Percentiles rank a stretch among this genome's conserved stretches.
Evolutionary conservation across 2,888 invertebrate species (phyloP).

Genomic region (Melangyna quadrimaculata): DNA sequence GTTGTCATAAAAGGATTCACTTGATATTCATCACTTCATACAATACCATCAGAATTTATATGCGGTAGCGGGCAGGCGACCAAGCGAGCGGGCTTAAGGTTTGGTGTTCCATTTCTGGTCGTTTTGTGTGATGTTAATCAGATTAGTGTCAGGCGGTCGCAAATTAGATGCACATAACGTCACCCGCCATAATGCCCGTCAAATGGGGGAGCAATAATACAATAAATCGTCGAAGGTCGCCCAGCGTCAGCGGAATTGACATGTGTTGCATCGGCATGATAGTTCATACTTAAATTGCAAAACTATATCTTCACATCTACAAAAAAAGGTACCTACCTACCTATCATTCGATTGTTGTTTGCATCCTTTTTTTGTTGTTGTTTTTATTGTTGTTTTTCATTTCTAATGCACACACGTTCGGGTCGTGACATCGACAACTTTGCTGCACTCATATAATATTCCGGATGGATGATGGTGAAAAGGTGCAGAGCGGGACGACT

Average conservation of each 20-base stretch:
- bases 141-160: conserved; percentile 78
- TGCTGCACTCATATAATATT: conserved; percentile 30
- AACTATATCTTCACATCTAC: conserved; percentile 10
- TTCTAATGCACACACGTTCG: conserved; percentile 67
- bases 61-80: not conserved
- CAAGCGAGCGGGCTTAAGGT: conserved; percentile 23
- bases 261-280: conserved; percentile 48
- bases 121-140: conserved; percentile 79
- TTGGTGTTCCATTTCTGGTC: conserved; percentile 67
- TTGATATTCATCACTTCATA: conserved; percentile 79
- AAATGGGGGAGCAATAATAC: conserved; percentile 56
- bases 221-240: conserved; percentile 45
- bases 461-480: conserved; percentile 20
- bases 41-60: conserved; percentile 75
- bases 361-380: conserved; percentile 3
- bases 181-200: conserved; percentile 45
- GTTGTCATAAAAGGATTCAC: conserved; percentile 79
- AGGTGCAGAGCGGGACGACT: conserved; percentile 58
- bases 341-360: not conserved
- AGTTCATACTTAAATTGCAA: conserved; percentile 21
- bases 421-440: conserved; percentile 66
- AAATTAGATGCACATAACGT: conserved; percentile 63
- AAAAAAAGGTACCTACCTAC: not conserved
- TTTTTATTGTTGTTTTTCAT: not conserved
- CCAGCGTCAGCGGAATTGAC: conserved; percentile 5